Evolutionary conservation across 2,888 invertebrate species (phyloP).

Genomic region (Caenorhabditis zanzibari): DNA sequence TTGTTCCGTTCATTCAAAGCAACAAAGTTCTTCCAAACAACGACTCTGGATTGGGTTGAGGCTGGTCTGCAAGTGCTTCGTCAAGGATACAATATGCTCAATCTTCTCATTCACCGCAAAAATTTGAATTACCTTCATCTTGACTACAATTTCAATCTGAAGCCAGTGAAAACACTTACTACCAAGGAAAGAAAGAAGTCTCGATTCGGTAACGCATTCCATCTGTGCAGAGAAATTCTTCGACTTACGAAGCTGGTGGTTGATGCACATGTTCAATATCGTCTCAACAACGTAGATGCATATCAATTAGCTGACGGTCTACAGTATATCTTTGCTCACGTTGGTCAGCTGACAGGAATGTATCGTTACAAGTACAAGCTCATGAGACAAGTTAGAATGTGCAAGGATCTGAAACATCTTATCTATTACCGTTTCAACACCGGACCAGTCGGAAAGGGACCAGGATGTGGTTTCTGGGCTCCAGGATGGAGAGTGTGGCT

Average conservation of each 20-base stretch:
- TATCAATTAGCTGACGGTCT: conserved; percentile 97
- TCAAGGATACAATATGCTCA: conserved; percentile 99
- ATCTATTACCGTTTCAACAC: conserved; percentile 92
- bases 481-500: conserved; percentile 98
- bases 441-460: conserved; percentile 83
- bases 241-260: conserved; percentile 98
- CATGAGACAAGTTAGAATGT: conserved; percentile 89
- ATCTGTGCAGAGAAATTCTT: conserved; percentile 98
- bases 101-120: conserved; percentile 97
- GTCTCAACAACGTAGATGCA: conserved; percentile 97
- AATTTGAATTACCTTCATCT: conserved; percentile 99
- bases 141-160: conserved; percentile 99
- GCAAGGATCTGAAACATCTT: conserved; percentile 99
- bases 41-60: conserved; percentile 99
- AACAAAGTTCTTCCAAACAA: conserved; percentile 99
- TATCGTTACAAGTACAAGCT: conserved; percentile 88
- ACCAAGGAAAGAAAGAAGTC: conserved; percentile 99
- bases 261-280: conserved; percentile 98
- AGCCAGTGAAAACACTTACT: conserved; percentile 98
- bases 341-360: conserved; percentile 99
- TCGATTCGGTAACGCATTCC: conserved; percentile 90
- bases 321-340: conserved; percentile 99
- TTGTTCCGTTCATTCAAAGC: conserved; percentile 99
- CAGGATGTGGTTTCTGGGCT: conserved; percentile 83
- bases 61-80: conserved; percentile 96